Evolutionary conservation across 2,113 vertebrate genomes (phyloP), one percentile per base, ranked within the genome.

Genomic region (Calyptomena viridis): DNA sequence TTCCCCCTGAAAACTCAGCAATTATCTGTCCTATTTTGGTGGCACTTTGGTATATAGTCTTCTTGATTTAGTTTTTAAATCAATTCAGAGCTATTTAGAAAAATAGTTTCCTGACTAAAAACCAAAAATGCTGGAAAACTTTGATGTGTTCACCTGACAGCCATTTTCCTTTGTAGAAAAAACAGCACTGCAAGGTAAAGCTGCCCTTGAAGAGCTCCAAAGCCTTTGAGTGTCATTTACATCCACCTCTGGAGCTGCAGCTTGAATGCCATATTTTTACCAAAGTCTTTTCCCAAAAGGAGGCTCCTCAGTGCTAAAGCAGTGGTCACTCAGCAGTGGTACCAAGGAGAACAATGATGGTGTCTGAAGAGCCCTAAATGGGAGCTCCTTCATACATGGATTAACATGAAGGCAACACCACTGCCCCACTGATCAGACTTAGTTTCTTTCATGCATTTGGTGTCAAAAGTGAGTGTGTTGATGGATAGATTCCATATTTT

Each of bases 401-500:
- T 71, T 68, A 74, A 77, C 67, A 50, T 78, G 76, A 73, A 94
- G 12, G 52, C 37, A 86, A 42, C 40, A 23, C 63, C 24, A 55
- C 68, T 68, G 55, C 31, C 28, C 18, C 42, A 94, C 37, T 82
- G 73, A 87, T 60, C 64, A 58, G 52, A 46, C 88, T 88, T 56
- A n/a, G 56, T 62, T 93, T 87, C 33, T 91, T 83, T 77, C 30
- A 47, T 68, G 24, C 37, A 35, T 77, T 94, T 0, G 1, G 39
- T 59, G 63, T 84, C 67, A 83, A 52, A 79, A 90, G 33, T 16
- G 47, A 71, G 30, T 3, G 15, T 81, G 69, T 71, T 91, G 90
- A 93, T 93, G 74, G 77, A 95, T 85, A 92, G 74, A 62, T 73
- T 84, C 82, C 72, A 92, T 71, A 77, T 96, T 90, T 87, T 58